Evolutionary conservation across 64 coral and sea anemone genomes (phyloP).

Genomic region (Hydrozoanthus tunicans): DNA sequence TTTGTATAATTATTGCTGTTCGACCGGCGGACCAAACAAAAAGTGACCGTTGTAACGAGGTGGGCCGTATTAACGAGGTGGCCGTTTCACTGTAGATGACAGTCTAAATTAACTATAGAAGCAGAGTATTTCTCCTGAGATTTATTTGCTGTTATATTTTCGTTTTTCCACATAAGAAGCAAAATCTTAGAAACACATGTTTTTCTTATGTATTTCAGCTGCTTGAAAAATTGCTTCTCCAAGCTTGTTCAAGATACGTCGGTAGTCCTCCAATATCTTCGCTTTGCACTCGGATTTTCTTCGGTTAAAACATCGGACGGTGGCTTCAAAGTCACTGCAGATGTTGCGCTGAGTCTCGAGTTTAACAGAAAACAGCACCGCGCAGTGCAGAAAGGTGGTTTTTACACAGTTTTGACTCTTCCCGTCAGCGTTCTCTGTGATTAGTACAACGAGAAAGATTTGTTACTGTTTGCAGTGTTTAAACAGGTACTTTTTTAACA

Average conservation of each 20-base stretch:
- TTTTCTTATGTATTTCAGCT: background rate
- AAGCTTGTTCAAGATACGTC: background rate
- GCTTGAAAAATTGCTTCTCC: constrained; percentile 3
- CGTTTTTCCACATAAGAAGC: background rate
- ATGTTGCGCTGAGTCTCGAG: constrained; percentile 18
- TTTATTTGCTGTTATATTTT: background rate
- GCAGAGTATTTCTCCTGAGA: too few species aligned
- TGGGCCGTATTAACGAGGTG: too few species aligned
- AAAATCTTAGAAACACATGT: constrained; percentile 16
- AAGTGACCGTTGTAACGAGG: too few species aligned
- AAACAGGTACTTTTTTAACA: background rate
- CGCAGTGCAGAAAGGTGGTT: constrained; percentile 5
- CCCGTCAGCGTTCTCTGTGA: background rate
- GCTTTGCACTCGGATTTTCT: background rate
- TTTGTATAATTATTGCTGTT: too few species aligned
- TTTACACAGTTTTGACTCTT: background rate
- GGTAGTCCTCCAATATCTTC: constrained; percentile 14
- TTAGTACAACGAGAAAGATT: background rate
- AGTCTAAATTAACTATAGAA: too few species aligned
- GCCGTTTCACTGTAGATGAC: too few species aligned
- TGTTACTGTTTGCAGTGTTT: background rate
- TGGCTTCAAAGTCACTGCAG: constrained; percentile 32
- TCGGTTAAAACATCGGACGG: constrained; percentile 6
- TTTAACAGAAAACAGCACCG: background rate
- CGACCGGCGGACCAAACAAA: too few species aligned